Base-by-base conservation (phyloP, 2,888 invertebrate genomes). In the Micropterix aruncella region DNA sequence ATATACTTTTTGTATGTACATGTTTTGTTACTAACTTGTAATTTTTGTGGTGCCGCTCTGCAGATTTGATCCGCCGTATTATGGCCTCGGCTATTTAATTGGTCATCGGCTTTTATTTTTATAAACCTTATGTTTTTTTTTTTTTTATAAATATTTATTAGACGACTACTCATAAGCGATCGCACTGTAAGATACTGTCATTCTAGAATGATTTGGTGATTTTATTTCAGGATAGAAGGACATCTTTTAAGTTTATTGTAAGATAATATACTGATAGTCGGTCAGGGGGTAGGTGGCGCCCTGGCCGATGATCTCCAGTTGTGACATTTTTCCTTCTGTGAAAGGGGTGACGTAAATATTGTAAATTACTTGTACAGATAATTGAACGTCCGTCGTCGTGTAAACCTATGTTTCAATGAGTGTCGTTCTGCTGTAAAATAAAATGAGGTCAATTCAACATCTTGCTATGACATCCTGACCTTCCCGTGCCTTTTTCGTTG, bases 291-390 rank as follows among this genome's bases (percentile, higher is more conserved):
- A 60, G 60, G 57, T 57, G 58, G 60, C 59, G 52, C 58, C 39
- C 53, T 57, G 64, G 62, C 62, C 61, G 65, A 67, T 27, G n/a
- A n/a, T 27, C 27, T 27, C 70, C 70, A 78, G 77, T 78, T 82
- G 83, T 83, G 83, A 83, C 83, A 83, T 80, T 82, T 83, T 83
- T 83, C 77, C 70, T 74, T 79, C 80, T 83, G 83, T 84, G 83
- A 81, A 82, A 83, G 83, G 83, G 83, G 83, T 82, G 77, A 77
- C 81, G 82, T 81, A 52, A 50, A 51, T 47, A 50, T 27, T 50
- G 55, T 53, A 52, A 51, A 47, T 52, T 46, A 42, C 27, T 27
- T 27, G 27, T 27, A 27, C 27, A 27, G 12, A 27, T 27, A 12
- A 27, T 27, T 53, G 59, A 64, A 73, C 72, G 72, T 70, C 71